Evolutionary conservation across 92 coral and sea anemone species (phyloP), one percentile per base, ranked within the genome.

Genomic region (Epizoanthus fatuus): DNA sequence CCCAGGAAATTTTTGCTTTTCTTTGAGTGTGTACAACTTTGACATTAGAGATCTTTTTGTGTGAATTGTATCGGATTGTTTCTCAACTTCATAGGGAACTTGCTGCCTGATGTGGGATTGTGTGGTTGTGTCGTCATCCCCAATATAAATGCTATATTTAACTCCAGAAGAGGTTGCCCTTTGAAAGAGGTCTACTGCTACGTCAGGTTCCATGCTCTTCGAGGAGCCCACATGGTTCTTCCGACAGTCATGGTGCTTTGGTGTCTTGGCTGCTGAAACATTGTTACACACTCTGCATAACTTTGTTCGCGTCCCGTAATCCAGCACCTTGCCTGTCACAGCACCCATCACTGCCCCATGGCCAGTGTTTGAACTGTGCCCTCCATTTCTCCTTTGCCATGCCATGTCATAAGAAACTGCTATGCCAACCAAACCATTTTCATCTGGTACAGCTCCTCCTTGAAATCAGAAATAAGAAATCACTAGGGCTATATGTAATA

Each of bases 121-220:
- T 0, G 93, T 81, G 5, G 93, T 89, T 6, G 89, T 40, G 56
- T 86, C 95, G 74, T 92, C 95, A 69, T 91, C 94, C 4, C 92
- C 92, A 56, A 53, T 79, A 60, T 22, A 73, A 1, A 6, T 14
- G 7, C 42, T 19, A 12, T 52, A 74, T 57, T 82, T 88, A 0
- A 75, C 80, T 17, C 39, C 32, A 1, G 55, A 13, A 2, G 16
- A 17, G 44, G 82, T 11, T 8, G 65, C 88, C 3, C 11, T 54
- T 49, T 82, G 44, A 56, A 75, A 88, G 1, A 88, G 84, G 1
- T 91, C 80, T 29, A 88, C 88, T n/a, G 86, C 94, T 2, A 75
- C 87, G 17, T 69, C 84, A 6, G 90, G 83, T 54, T 91, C 92
- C 94, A 88, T 87, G 20, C 81, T 40, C 55, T 91, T 83, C 0